Conservation (phyloP, 2,888 invertebrate species). For the Lasioglossum villosulum region DNA sequence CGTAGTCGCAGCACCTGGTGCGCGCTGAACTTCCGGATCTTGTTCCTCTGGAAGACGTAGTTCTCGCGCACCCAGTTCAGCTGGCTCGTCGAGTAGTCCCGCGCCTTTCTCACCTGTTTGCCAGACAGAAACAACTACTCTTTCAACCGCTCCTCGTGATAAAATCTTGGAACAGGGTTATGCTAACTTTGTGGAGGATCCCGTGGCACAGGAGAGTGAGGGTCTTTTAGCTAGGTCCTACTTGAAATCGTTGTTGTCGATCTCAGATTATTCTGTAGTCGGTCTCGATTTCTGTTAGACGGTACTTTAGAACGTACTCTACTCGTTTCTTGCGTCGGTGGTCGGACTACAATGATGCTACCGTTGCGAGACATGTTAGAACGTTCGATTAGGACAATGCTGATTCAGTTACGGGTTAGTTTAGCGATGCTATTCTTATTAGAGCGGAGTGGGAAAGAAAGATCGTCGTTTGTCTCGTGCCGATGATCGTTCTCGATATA, state of each 20-base stretch:
- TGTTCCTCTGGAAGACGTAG: constrained; percentile 97
- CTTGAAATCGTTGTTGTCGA: not conserved
- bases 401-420: not conserved
- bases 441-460: not conserved
- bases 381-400: not conserved
- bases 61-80: constrained; percentile 97
- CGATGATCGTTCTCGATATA: not conserved
- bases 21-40: constrained; percentile 97
- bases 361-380: not conserved
- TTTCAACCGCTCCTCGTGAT: not conserved
- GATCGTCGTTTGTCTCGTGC: not conserved
- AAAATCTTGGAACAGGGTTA: not conserved
- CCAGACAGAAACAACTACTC: constrained; percentile 26
- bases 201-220: not conserved
- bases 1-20: constrained; percentile 95
- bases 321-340: not conserved
- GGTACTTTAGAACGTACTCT: not conserved
- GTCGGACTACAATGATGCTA: not conserved
- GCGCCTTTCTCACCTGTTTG: constrained; percentile 93
- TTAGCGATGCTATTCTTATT: not conserved
- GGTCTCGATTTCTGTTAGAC: not conserved
- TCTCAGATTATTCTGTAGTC: not conserved
- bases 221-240: not conserved
- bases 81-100: constrained; percentile 96
- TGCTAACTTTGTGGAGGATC: not conserved